Evolutionary conservation across 2,888 invertebrate species (phyloP), one percentile per base, ranked within the genome.

Genomic region (Drosophila nigricruria): DNA sequence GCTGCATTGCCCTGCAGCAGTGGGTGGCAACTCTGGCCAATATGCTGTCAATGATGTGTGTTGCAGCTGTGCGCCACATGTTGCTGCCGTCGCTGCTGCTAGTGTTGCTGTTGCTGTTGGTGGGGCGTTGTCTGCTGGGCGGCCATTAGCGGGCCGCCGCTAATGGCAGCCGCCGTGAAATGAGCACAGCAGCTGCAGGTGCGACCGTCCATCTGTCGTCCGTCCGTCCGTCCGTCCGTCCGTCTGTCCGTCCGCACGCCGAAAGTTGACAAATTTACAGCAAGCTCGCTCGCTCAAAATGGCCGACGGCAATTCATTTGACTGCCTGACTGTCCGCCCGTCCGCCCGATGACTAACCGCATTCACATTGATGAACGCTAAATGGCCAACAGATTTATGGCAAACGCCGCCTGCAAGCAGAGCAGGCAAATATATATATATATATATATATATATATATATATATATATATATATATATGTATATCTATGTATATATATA

Each of bases 51-150:
- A 77, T 89, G 85, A 89, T 84, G 84, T 84, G 84, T 89, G 82
- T 75, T 87, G 86, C 86, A 86, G 86, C 86, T 89, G 86, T 86
- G 86, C 88, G 75, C 88, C 89, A 86, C 86, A 86, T 86, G 89
- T 86, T 86, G 85, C 87, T 78, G 73, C 54, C 32, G 59, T n/a
- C 50, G 79, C 54, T 60, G 80, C 20, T 43, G 69, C 16, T 65
- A 59, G 5, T 20, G 18, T 14, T 88, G 84, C 81, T 77, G 73
- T 47, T 34, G 67, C 18, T 66, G 64, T 9, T 64, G 66, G 40
- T 66, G 67, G 77, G 70, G 75, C 84, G 84, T 84, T 70, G 69
- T 70, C 60, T 69, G 65, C 61, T 82, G 86, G 85, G 81, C 80
- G 81, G 78, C 79, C 81, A 80, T 81, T 78, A 81, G 70, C 72